Evolutionary conservation across 2,113 vertebrate species (phyloP).

Genomic region (Heloderma charlesbogerti): DNA sequence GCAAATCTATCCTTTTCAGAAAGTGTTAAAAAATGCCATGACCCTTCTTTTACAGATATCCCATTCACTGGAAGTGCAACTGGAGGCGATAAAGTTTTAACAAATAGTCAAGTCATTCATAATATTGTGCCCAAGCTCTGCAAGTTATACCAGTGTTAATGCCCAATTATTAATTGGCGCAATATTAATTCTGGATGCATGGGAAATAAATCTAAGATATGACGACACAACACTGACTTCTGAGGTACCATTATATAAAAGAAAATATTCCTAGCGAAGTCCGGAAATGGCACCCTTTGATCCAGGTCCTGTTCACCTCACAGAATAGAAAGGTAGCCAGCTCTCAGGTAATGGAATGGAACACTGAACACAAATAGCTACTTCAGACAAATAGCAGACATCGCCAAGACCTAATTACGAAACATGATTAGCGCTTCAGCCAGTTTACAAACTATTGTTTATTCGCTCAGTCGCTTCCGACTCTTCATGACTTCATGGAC

Average conservation of each 20-base stretch:
- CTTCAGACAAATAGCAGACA: background rate
- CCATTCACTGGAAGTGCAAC: background rate
- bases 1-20: background rate
- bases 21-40: constrained; percentile 41
- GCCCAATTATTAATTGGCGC: background rate
- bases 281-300: background rate
- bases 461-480: too few species aligned
- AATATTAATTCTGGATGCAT: background rate
- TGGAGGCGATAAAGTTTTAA: rapidly evolving
- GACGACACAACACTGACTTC: background rate
- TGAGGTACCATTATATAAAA: background rate
- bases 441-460: too few species aligned
- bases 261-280: background rate
- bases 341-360: background rate
- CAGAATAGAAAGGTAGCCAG: background rate
- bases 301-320: background rate
- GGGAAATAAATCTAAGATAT: background rate
- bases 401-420: too few species aligned
- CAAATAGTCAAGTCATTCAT: background rate
- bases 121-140: background rate
- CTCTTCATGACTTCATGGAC: too few species aligned
- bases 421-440: too few species aligned
- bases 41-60: background rate
- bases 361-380: background rate
- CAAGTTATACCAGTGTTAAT: too few species aligned